A percentile compares a stretch with the other conserved stretches of the same genome.
phyloP scores from a whole-genome alignment of 2,797 vertebrate genomes.

The Salarias fasciatus region DNA sequence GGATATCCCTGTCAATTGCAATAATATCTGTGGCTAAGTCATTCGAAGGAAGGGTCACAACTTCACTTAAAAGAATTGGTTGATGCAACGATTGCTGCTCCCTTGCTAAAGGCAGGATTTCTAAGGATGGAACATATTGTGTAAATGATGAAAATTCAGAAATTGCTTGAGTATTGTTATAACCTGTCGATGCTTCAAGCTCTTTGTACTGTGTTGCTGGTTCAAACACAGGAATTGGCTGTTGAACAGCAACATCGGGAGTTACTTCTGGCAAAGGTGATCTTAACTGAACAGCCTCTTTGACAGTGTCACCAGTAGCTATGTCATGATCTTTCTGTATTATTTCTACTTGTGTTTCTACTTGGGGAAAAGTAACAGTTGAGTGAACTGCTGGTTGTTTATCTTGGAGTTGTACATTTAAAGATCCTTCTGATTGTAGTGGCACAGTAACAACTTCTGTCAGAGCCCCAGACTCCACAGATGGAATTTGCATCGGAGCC shows the following conservation, averaged over 20 bases:
- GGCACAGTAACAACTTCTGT: slow-evolving; percentile 35
- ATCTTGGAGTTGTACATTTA: slow-evolving; percentile 28
- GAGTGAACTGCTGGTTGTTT: slow-evolving; percentile 13
- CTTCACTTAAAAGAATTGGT: slow-evolving; percentile 24
- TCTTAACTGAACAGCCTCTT: slow-evolving; percentile 18
- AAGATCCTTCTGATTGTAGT: slow-evolving; percentile 28
- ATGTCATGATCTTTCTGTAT: slow-evolving; percentile 34
- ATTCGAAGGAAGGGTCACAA: slow-evolving; percentile 8
- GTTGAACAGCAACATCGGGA: slow-evolving; percentile 38
- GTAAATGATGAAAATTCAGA: slow-evolving; percentile 18
- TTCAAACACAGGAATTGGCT: slow-evolving; percentile 29
- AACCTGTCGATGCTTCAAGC: slow-evolving; percentile 26
- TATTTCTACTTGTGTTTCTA: slow-evolving; percentile 42
- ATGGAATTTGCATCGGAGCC: slow-evolving; percentile 27
- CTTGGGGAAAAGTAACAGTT: slow-evolving; percentile 23
- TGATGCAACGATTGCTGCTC: slow-evolving; percentile 33
- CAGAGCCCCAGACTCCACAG: slow-evolving; percentile 40
- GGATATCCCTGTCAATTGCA: slow-evolving; percentile 30
- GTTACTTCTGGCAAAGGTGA: slow-evolving; percentile 26
- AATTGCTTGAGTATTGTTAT: slow-evolving; percentile 20
- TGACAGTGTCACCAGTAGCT: slow-evolving; percentile 23
- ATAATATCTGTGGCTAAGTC: slow-evolving; percentile 43
- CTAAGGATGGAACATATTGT: slow-evolving; percentile 37
- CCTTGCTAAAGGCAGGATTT: slow-evolving; percentile 23
- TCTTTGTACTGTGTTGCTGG: slow-evolving; percentile 16